Conservation (phyloP, 2,113 vertebrate species). For the Odontesthes bonariensis region DNA sequence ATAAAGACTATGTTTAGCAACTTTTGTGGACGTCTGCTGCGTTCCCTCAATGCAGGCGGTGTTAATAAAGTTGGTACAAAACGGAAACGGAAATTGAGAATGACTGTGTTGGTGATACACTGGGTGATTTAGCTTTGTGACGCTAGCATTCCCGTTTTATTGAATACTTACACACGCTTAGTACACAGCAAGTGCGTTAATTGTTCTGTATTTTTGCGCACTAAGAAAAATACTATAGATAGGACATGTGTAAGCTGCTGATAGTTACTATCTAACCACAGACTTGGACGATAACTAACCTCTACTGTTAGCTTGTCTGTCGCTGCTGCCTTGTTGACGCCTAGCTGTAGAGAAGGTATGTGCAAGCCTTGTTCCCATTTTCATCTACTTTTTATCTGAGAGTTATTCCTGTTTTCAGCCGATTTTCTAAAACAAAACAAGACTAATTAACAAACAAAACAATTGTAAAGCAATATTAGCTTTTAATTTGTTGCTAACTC, state of each 20-base stretch:
- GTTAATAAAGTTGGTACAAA: slow-evolving; percentile 68
- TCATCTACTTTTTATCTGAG: not conserved
- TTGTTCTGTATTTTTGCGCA: not conserved
- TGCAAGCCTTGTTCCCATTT: not conserved
- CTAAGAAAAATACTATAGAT: not conserved
- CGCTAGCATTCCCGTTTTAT: not conserved
- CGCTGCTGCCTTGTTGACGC: slow-evolving; percentile 41
- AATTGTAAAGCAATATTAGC: too few species aligned
- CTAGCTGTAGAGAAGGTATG: slow-evolving; percentile 33
- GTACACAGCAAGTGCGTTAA: not conserved
- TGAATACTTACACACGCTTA: fast-evolving
- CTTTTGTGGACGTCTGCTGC: not conserved
- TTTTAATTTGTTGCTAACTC: too few species aligned
- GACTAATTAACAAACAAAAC: too few species aligned
- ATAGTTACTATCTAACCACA: not conserved
- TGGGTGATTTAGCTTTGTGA: not conserved
- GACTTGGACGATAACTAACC: not conserved
- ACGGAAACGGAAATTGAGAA: slow-evolving; percentile 61
- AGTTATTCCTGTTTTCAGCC: too few species aligned
- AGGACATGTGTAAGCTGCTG: not conserved
- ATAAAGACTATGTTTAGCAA: too few species aligned
- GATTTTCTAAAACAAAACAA: too few species aligned
- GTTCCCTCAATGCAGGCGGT: not conserved
- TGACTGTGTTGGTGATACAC: not conserved
- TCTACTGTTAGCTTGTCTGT: not conserved